Evolutionary conservation across 2,113 vertebrate species (phyloP).

Genomic region (Pao palembangensis): DNA sequence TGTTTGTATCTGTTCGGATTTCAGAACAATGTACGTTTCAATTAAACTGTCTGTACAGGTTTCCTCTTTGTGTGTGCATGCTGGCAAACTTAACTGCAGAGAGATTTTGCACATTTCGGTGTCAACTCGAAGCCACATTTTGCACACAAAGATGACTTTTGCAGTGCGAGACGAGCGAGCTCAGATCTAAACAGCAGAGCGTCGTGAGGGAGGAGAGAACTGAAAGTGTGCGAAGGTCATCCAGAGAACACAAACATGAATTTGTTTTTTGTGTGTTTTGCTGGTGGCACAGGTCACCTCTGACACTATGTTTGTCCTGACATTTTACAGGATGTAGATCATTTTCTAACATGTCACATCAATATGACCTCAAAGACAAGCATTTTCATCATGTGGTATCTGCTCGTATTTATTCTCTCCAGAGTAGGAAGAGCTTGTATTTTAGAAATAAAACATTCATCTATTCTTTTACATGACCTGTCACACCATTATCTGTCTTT

Average conservation of each 20-base stretch:
- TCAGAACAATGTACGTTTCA: too few relatives aligned
- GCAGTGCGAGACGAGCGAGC: neutral
- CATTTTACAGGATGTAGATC: slow-evolving; percentile 41
- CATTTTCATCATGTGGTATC: slow-evolving; percentile 9
- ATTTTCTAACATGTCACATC: slow-evolving; percentile 28
- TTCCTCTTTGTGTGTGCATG: too few relatives aligned
- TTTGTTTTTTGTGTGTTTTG: slow-evolving; percentile 49
- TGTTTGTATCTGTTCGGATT: too few relatives aligned
- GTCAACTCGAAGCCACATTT: too few relatives aligned
- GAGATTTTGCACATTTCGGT: too few relatives aligned
- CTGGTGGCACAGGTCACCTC: slow-evolving; percentile 32
- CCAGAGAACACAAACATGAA: slow-evolving; percentile 34
- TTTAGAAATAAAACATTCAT: slow-evolving; percentile 3
- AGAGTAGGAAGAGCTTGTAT: neutral
- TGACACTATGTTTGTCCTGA: slow-evolving; percentile 40
- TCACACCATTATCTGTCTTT: too few relatives aligned
- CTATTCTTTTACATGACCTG: too few relatives aligned
- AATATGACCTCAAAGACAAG: slow-evolving; percentile 27
- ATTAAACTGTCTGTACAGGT: too few relatives aligned
- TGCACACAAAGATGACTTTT: too few relatives aligned
- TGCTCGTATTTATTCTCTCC: neutral
- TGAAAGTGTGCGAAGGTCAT: neutral
- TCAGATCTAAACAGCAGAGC: too few relatives aligned
- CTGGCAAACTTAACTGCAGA: too few relatives aligned
- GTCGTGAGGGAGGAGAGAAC: neutral